Conservation (phyloP, 1,140 invertebrate genomes). For the Micrasema minimum region DNA sequence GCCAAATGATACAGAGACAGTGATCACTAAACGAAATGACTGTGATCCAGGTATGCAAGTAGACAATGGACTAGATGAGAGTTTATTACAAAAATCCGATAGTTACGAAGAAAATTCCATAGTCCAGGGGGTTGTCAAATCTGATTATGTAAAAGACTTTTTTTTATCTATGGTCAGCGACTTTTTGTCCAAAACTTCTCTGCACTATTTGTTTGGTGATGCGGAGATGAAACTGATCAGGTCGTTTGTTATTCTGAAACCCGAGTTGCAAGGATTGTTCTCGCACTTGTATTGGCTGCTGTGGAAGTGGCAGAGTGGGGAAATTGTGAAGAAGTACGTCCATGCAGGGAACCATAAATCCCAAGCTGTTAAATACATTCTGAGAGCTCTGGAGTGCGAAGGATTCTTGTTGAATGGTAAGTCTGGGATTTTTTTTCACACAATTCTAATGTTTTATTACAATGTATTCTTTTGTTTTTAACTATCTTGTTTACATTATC, state of each 20-base stretch:
- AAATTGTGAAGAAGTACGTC: slow-evolving; percentile 13
- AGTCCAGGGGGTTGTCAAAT: not conserved
- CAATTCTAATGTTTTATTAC: too few relatives aligned
- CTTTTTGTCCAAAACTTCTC: slow-evolving; percentile 24
- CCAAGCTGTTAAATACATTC: not conserved
- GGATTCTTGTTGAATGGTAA: slow-evolving; percentile 38
- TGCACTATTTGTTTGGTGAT: slow-evolving; percentile 40
- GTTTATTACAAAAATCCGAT: not conserved
- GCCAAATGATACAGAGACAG: too few relatives aligned
- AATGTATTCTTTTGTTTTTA: too few relatives aligned
- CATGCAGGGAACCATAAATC: not conserved
- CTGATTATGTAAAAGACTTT: slow-evolving; percentile 39
- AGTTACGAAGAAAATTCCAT: not conserved
- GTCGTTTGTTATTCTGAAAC: slow-evolving; percentile 16
- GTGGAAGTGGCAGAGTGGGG: slow-evolving; percentile 43
- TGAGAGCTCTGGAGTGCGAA: not conserved
- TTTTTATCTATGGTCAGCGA: slow-evolving; percentile 37
- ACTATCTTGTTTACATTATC: too few relatives aligned
- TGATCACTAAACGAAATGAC: too few relatives aligned
- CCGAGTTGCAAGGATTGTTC: slow-evolving; percentile 39
- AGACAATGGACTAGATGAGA: not conserved
- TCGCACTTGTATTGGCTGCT: slow-evolving; percentile 43
- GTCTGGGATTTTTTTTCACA: too few relatives aligned
- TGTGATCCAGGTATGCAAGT: too few relatives aligned
- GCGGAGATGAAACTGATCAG: slow-evolving; percentile 29